Percentiles rank a stretch among this genome's conserved stretches.
Conservation (phyloP, 2,797 vertebrate genomes). For the Lerista edwardsae region DNA sequence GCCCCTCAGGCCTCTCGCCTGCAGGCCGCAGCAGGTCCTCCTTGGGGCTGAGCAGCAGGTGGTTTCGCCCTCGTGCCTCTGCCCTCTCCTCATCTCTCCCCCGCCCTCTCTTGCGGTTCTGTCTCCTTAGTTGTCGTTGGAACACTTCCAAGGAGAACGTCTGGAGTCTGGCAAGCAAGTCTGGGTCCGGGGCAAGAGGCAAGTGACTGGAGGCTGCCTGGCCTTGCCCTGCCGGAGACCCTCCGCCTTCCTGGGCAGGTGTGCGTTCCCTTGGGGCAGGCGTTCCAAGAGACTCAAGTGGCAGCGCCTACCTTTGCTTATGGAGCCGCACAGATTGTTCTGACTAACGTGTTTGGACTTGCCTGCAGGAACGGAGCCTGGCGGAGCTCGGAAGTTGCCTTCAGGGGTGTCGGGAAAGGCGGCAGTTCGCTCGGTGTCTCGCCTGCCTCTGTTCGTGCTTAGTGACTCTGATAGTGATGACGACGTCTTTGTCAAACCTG, state of each 20-base stretch:
- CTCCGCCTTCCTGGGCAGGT: neutral
- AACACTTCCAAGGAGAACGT: neutral
- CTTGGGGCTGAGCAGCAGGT: neutral
- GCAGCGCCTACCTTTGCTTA: neutral
- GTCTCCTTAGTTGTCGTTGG: neutral
- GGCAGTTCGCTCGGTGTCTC: neutral
- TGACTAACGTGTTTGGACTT: neutral
- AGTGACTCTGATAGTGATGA: neutral
- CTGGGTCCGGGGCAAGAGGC: slow-evolving; percentile 6
- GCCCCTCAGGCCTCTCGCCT: no score
- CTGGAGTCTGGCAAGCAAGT: neutral
- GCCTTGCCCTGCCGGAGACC: neutral
- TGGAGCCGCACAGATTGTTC: neutral
- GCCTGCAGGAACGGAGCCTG: neutral
- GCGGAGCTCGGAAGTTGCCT: fast-evolving
- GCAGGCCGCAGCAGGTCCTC: no score
- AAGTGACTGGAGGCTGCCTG: neutral
- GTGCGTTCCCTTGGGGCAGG: no score
- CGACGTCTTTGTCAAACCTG: neutral
- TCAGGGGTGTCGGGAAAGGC: neutral
- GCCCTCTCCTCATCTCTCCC: neutral
- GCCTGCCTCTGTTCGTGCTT: neutral
- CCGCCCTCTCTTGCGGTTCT: neutral
- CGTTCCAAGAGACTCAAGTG: no score
- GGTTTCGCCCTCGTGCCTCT: no score